These are phyloP conservation scores for Actinostola sp. DNA, from an alignment of 92 coral and sea anemone species.

Conservation along the genomic window DNA sequence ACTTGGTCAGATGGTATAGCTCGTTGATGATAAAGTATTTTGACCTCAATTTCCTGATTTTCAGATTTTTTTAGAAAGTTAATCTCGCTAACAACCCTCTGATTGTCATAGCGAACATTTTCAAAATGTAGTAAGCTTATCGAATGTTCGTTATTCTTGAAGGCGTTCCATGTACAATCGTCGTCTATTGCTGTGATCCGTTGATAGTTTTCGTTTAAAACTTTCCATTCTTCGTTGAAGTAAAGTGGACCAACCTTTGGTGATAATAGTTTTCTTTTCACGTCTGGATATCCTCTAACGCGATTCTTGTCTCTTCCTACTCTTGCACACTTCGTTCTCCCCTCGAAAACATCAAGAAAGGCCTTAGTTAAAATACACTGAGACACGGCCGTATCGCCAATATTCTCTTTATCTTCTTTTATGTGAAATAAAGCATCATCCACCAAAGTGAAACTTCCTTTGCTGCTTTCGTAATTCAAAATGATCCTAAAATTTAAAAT, in stretches of 20 bases:
- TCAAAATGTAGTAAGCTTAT: neutral
- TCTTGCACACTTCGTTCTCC: neutral
- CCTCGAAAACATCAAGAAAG: neutral
- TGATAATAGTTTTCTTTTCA: conserved; percentile 1
- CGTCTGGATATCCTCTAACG: neutral
- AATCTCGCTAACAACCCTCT: conserved; percentile 6
- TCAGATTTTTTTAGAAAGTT: neutral
- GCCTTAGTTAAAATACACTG: neutral
- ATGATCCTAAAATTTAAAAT: neutral
- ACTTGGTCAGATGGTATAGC: neutral
- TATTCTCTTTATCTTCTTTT: conserved; percentile 1
- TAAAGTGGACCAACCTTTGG: neutral
- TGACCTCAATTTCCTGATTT: neutral
- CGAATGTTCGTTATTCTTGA: neutral
- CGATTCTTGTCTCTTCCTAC: neutral
- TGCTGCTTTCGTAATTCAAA: neutral
- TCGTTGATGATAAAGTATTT: neutral
- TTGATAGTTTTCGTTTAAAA: neutral
- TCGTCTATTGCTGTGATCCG: neutral
- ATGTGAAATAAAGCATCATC: neutral
- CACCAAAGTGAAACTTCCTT: neutral
- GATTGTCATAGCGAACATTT: conserved; percentile 1
- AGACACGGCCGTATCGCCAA: neutral
- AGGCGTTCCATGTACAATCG: neutral
- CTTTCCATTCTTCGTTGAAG: neutral